Percentiles rank a stretch among this genome's conserved stretches.
Evolutionary conservation across 2,797 vertebrate species (phyloP).

Genomic region (Molossus molossus): DNA sequence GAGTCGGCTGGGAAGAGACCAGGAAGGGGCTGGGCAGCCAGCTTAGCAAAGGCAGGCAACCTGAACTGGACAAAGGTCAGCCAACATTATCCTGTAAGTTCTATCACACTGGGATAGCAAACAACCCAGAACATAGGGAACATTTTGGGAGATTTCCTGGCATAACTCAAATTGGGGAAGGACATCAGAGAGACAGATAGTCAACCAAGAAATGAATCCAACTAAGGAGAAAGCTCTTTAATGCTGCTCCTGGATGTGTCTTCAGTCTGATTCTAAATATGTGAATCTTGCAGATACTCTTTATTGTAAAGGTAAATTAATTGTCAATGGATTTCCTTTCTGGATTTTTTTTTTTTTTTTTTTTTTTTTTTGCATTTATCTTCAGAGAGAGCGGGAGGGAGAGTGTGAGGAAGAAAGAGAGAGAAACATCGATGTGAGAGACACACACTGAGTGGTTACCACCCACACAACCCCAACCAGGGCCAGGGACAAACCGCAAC

Average conservation of each 20-base stretch:
- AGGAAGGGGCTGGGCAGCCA: neutral
- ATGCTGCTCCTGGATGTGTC: neutral
- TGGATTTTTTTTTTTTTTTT: neutral
- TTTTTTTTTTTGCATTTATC: neutral
- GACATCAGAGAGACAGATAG: neutral
- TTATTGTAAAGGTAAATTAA: neutral
- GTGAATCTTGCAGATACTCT: neutral
- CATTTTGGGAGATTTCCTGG: neutral
- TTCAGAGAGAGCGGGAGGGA: too few species aligned
- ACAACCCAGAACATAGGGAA: neutral
- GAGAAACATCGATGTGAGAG: too few species aligned
- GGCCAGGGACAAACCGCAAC: too few species aligned
- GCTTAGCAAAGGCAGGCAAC: neutral
- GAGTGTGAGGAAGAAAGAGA: too few species aligned
- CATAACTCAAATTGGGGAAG: neutral
- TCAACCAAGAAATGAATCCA: neutral
- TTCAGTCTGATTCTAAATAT: neutral
- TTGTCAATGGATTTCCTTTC: neutral
- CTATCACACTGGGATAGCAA: neutral
- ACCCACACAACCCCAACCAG: too few species aligned
- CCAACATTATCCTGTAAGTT: neutral
- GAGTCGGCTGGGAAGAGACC: neutral
- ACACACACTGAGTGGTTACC: too few species aligned
- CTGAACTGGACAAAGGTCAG: too few species aligned
- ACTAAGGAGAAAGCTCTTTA: neutral